Base-by-base conservation (phyloP, 64 coral and sea anemone species). In the Montipora cactus region DNA sequence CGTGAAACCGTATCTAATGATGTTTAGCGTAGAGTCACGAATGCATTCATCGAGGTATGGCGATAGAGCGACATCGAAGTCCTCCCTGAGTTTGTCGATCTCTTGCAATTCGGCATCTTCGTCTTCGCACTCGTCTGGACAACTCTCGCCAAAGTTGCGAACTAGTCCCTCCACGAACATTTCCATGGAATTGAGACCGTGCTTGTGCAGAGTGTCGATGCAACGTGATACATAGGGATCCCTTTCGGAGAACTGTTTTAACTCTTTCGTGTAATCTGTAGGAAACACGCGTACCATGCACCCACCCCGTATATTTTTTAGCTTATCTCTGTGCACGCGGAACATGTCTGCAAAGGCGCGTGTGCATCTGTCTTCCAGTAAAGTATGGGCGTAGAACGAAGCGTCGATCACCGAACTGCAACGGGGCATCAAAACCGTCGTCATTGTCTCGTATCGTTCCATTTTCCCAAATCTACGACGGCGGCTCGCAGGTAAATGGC, bases 271-370 rank as follows among this genome's bases (percentile, higher is more conserved):
- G 25, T 75, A 45, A 44, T 75, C 44, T 2, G 73, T 75, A 1
- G 73, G 25, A 75, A 75, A 75, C 73, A 75, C 73, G 4, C 6
- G 73, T 9, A 75, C 73, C 73, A 75, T 44, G 73, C 73, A 75
- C 8, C 73, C 73, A 11, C 8, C 25, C 12, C 3, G 73, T 44
- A 45, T 6, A 45, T 75, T 75, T 6, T 5, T 2, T 37, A 75
- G 3, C 3, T 11, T 6, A 45, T 45, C 73, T 1, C 73, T 23
- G 11, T 75, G 5, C 3, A 75, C 2, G 6, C 73, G 73, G 3
- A 12, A 75, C 1, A 75, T 23, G 14, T 75, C 73, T 3, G 37
- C 73, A 1, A 75, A 4, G 25, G 25, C 73, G 1, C 73, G 22
- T 8, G 2, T 7, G 23, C 25, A 37, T 44, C 73, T 5, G 5